These are phyloP conservation scores for Laticauda laticaudata DNA, from an alignment of 2,113 vertebrate genomes.

Conservation along the genomic window DNA sequence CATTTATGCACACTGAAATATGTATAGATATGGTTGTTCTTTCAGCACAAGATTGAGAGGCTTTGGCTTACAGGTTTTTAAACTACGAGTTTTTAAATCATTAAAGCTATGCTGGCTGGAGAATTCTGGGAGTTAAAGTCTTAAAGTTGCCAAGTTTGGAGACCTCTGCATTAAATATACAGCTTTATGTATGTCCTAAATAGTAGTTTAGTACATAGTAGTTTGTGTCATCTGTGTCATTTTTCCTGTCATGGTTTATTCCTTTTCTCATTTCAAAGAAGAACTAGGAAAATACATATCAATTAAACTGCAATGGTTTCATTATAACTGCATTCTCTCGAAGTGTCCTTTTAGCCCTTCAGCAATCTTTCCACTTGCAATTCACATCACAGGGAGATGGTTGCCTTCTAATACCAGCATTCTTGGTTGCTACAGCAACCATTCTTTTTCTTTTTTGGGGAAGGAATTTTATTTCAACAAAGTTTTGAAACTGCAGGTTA, in stretches of 20 bases:
- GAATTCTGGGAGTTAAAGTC: no score
- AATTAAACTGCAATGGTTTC: constrained; percentile 12
- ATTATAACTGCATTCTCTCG: constrained; percentile 25
- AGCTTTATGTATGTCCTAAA: not conserved
- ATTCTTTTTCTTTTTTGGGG: constrained; percentile 30
- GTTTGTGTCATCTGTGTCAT: not conserved
- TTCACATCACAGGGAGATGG: constrained; percentile 27
- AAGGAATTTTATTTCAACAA: constrained; percentile 22
- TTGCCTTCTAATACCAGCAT: constrained; percentile 17
- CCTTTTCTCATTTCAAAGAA: constrained; percentile 11
- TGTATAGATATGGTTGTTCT: not conserved
- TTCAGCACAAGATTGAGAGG: accelerated
- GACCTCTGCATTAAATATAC: not conserved
- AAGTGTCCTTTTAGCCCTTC: constrained; percentile 21
- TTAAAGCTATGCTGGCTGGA: no score
- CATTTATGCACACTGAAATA: not conserved
- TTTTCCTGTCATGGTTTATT: not conserved
- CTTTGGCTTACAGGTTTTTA: not conserved
- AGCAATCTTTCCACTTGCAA: constrained; percentile 26
- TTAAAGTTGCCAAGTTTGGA: no score
- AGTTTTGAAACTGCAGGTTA: not conserved
- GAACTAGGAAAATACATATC: constrained; percentile 3
- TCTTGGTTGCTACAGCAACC: constrained; percentile 61
- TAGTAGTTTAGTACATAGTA: constrained; percentile 3
- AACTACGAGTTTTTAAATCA: not conserved